Evolutionary conservation across 2,797 vertebrate species (phyloP), one percentile per base, ranked within the genome.

Genomic region (Chaetodon trifasciatus): DNA sequence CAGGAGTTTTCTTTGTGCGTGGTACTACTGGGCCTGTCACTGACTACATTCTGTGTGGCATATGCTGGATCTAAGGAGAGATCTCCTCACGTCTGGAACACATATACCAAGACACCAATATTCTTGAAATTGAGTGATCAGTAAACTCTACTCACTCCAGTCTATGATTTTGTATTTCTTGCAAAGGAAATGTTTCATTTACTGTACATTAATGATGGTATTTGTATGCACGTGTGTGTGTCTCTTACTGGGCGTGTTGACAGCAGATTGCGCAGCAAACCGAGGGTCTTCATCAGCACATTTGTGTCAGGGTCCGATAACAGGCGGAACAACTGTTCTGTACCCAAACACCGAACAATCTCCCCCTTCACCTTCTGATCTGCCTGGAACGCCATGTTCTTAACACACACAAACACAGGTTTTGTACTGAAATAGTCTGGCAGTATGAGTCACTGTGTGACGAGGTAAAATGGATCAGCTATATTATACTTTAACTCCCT

Each of bases 311-410:
- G 97, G 95, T 99, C 98, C 2, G 98, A 99, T 24, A 99, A 96
- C 68, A 99, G 95, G 76, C 98, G 96, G 88, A 99, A 99, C 68
- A 99, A 93, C 89, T 99, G 98, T 79, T 99, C 97, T 11, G 98
- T 98, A 62, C 98, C 98, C 91, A 99, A 93, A 84, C 97, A 97
- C 81, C 96, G 95, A 82, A 99, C 96, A 60, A 99, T 99, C 94
- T 99, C 98, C 83, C 97, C 96, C 93, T 99, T 99, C 90, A 99
- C 98, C 95, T 99, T 99, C 96, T 99, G 98, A 86, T 99, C 98
- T 0, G 98, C 98, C 94, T 99, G 98, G 95, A 99, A 99, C 46
- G 98, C 98, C 98, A 99, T 98, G 91, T 99, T 99, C 98, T 99
- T 81, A 70, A 76, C 37, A 84, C 37, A 89, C 2, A 60, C 46